A percentile compares a stretch with the other conserved stretches of the same genome.
phyloP scores from a whole-genome alignment of 1,140 invertebrate species.

The Cherax destructor region DNA sequence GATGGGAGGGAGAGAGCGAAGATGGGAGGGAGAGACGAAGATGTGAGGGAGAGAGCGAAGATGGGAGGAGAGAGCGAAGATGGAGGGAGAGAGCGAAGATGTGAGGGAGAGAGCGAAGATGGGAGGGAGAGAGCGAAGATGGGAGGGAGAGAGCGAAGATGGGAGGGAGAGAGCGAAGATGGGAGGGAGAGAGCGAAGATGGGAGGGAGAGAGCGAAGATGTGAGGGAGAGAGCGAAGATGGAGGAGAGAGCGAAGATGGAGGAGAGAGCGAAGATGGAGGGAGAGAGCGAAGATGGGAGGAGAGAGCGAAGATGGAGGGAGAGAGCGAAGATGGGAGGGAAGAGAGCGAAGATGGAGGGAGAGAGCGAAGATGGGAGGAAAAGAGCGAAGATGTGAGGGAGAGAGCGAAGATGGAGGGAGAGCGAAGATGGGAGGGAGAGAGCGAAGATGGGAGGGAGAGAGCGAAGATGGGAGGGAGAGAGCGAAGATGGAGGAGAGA shows the following conservation, averaged over 20 bases:
- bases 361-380: background rate
- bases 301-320: background rate
- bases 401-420: background rate
- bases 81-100: background rate
- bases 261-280: background rate
- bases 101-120: background rate
- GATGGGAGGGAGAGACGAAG: background rate
- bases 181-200: background rate
- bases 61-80: background rate
- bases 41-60: background rate
- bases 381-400: background rate
- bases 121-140: background rate
- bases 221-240: background rate
- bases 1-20: no score
- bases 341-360: background rate
- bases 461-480: background rate
- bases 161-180: background rate
- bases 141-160: background rate
- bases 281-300: background rate
- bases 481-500: background rate
- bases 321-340: no score
- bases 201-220: background rate
- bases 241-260: no score
- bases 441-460: background rate
- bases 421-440: background rate